These are phyloP conservation scores for Drosophila eohydei DNA, from an alignment of 2,888 invertebrate genomes.

Conservation along the genomic window DNA sequence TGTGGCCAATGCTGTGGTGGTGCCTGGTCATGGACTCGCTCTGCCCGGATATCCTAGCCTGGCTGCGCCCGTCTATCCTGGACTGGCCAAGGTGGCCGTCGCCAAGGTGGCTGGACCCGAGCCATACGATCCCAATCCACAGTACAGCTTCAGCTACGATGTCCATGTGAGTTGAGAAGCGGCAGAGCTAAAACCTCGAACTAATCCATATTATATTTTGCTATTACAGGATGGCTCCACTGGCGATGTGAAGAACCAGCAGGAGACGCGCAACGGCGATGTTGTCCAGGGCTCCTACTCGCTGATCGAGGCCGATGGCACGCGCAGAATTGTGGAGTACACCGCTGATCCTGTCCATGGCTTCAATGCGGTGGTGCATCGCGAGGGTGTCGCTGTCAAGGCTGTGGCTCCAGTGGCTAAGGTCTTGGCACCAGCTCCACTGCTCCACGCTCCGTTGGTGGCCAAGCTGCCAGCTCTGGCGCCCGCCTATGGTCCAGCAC, in stretches of 20 bases:
- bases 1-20: constrained; percentile 79
- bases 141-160: constrained; percentile 87
- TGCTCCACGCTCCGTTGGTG: constrained; percentile 69
- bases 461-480: constrained; percentile 62
- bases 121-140: constrained; percentile 86
- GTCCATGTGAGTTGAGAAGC: constrained; percentile 84
- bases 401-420: constrained; percentile 83
- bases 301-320: constrained; percentile 87
- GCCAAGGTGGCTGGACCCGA: constrained; percentile 82
- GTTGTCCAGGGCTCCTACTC: constrained; percentile 87
- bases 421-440: constrained; percentile 74
- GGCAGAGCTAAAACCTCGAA: not conserved
- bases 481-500: constrained; percentile 49
- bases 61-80: constrained; percentile 61
- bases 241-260: constrained; percentile 87
- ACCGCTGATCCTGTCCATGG: constrained; percentile 87
- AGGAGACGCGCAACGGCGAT: constrained; percentile 86
- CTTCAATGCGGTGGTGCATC: constrained; percentile 87
- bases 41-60: constrained; percentile 62
- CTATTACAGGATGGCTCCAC: constrained; percentile 85
- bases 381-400: constrained; percentile 85
- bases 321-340: constrained; percentile 86
- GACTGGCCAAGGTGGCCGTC: constrained; percentile 72
- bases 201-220: not conserved
- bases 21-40: constrained; percentile 74